phyloP scores from a whole-genome alignment of 1,140 invertebrate genomes.

The Diplogasteroides magnus region DNA sequence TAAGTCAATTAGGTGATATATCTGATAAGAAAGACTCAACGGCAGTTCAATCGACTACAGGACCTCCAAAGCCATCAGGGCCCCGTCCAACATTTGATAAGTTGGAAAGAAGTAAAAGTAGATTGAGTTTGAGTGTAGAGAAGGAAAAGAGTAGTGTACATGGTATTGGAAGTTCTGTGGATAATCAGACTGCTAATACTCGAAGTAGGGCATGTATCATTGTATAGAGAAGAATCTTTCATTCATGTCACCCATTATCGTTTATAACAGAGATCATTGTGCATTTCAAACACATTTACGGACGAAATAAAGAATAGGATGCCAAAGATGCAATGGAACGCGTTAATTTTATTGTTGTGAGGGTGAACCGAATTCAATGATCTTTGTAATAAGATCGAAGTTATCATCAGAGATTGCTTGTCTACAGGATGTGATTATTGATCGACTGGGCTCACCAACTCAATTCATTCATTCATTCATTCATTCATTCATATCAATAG shows the following conservation, averaged over 20 bases:
- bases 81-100: slow-evolving; percentile 27
- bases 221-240: no score
- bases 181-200: background rate
- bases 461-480: background rate
- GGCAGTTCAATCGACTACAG: background rate
- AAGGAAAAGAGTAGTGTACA: background rate
- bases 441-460: background rate
- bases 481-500: background rate
- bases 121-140: background rate
- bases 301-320: no score
- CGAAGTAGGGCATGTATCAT: background rate
- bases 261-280: no score
- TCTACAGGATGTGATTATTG: background rate
- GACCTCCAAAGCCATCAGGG: slow-evolving; percentile 2
- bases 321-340: no score
- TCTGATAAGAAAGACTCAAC: slow-evolving; percentile 10
- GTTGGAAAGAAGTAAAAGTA: slow-evolving; percentile 24
- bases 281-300: no score
- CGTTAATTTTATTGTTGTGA: no score
- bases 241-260: no score
- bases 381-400: background rate
- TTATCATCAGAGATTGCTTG: background rate
- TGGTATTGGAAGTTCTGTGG: background rate
- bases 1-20: background rate
- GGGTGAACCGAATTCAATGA: background rate